Evolutionary conservation across 2,797 vertebrate species (phyloP), one percentile per base, ranked within the genome.

Genomic region (Ptychobarbus kaznakovi): DNA sequence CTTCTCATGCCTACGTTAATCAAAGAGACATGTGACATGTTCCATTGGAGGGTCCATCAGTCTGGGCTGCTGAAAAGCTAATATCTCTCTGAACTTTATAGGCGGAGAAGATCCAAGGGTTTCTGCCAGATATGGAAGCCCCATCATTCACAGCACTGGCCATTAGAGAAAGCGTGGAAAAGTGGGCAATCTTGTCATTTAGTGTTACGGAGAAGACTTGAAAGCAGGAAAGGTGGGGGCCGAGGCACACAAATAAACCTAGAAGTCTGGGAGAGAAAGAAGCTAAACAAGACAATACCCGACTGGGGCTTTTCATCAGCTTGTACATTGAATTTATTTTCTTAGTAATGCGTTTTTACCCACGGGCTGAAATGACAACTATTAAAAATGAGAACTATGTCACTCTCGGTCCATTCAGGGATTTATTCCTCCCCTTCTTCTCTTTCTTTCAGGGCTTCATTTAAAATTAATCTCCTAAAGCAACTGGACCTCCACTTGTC

Each of bases 401-500:
- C 84, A 87, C 70, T 44, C 69, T 81, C 74, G 5, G 40, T 83
- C 73, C 44, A 66, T 85, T 86, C 73, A 72, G 77, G 13, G 0
- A 38, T 32, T 63, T 66, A 32, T 32, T 46, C n/a, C 12, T 25
- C 4, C 2, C 38, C 35, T 25, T 13, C 15, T 40, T 58, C 13
- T 51, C 49, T 75, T 73, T 74, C 63, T 85, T 84, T 77, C 58
- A 76, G 49, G 65, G 65, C 86, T 87, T 83, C 86, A 86, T 88
- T 90, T 79, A 92, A 90, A 92, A 87, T 92, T 84, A 89, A 88
- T 91, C 91, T 93, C 92, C 89, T 89, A 89, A 90, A 89, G 91
- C 91, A 74, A 91, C 84, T 85, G 89, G 94, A 92, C 93, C 92
- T 91, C 89, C 72, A 79, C 90, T 88, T 94, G 92, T 94, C 93